Conservation (phyloP, 2,888 invertebrate species). For the Bombyx huttoni region DNA sequence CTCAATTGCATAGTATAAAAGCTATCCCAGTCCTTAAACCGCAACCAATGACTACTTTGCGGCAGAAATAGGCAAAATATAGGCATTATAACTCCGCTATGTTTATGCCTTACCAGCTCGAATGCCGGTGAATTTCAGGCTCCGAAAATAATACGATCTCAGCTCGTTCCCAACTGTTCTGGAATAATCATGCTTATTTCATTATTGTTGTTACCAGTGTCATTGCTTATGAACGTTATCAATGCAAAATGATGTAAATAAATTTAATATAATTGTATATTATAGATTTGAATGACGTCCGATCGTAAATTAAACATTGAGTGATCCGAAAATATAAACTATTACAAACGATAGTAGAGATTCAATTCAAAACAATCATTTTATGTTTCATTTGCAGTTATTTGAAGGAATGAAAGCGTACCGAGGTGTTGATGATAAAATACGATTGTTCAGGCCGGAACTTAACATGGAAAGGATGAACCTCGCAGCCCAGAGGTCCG, state of each 20-base stretch:
- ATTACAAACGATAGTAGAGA: constrained; percentile 4
- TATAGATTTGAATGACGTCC: not conserved
- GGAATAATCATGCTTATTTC: not conserved
- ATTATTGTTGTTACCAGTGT: not conserved
- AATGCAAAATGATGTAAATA: not conserved
- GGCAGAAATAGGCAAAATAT: no score
- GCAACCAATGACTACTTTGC: no score
- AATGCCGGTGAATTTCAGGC: no score
- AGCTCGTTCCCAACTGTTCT: not conserved
- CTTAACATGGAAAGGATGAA: constrained; percentile 96
- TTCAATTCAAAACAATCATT: constrained; percentile 1
- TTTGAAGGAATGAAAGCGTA: constrained; percentile 99
- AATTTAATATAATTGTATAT: not conserved
- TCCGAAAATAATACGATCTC: not conserved
- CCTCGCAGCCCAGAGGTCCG: constrained; percentile 84
- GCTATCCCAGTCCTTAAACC: no score
- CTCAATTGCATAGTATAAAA: no score
- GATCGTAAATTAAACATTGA: not conserved
- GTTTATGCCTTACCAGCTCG: no score
- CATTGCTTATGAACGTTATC: not conserved
- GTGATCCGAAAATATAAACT: not conserved
- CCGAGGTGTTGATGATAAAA: constrained; percentile 91
- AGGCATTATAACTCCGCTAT: no score
- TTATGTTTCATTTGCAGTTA: constrained; percentile 72
- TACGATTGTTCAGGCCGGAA: constrained; percentile 95